Evolutionary conservation across 2,113 vertebrate species (phyloP).

Genomic region (Dromiciops gliroides): DNA sequence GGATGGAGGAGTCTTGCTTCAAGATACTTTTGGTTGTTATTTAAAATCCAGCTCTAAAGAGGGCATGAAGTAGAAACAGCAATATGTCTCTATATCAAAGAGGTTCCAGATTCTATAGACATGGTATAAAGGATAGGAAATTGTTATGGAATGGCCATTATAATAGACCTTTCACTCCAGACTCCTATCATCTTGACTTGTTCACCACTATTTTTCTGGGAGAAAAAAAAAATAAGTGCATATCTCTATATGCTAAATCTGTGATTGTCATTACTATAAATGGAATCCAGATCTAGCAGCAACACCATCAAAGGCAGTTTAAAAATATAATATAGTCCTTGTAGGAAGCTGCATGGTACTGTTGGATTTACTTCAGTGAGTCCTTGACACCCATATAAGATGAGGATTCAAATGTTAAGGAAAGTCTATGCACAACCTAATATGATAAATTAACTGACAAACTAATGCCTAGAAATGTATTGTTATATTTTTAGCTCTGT

Average conservation of each 20-base stretch:
- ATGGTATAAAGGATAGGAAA: not conserved
- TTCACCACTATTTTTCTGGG: not conserved
- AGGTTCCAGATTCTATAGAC: not conserved
- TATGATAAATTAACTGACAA: conserved; percentile 38
- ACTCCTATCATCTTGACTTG: not conserved
- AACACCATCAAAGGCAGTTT: not conserved
- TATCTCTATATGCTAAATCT: not conserved
- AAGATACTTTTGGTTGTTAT: conserved; percentile 46
- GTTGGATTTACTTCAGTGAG: conserved; percentile 11
- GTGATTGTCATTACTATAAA: not conserved
- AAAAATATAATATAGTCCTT: not conserved
- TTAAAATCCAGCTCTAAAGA: conserved; percentile 38
- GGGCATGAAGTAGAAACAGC: not conserved
- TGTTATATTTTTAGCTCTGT: conserved; percentile 62
- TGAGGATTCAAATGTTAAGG: conserved; percentile 43
- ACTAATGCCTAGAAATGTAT: conserved; percentile 54
- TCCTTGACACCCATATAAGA: not conserved
- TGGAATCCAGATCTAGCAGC: not conserved
- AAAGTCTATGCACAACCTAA: conserved; percentile 12
- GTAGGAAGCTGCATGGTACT: not conserved
- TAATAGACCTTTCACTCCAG: not conserved
- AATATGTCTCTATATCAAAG: not conserved
- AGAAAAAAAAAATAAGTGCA: not conserved
- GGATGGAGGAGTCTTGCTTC: not conserved
- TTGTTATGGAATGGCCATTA: not conserved